A percentile compares a stretch with the other conserved stretches of the same genome.
Conservation (phyloP, 2,797 vertebrate genomes). For the Sebastes steindachneri region DNA sequence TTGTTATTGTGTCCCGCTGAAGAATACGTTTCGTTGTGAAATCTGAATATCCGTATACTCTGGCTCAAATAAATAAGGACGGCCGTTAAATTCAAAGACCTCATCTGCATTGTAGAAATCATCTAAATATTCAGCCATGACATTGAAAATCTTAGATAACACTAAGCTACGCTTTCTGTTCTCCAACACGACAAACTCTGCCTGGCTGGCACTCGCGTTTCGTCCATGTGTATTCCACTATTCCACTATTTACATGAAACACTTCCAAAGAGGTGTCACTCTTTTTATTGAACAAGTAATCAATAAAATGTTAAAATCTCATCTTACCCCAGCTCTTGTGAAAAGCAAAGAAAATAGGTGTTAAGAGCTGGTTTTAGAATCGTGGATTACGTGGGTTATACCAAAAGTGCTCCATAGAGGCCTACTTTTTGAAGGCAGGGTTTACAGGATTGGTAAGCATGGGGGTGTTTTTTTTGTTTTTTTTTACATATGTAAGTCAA, state of each 20-base stretch:
- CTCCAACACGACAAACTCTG: no score
- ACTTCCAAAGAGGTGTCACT: not conserved
- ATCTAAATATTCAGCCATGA: no score
- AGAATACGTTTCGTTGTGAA: no score
- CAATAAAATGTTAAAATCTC: not conserved
- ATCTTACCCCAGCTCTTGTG: not conserved
- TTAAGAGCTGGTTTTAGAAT: conserved; percentile 13
- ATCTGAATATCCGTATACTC: no score
- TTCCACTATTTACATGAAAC: not conserved
- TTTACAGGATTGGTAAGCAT: conserved; percentile 8
- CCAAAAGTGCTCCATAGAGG: conserved; percentile 20
- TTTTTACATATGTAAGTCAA: conserved; percentile 19
- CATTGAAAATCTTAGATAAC: no score
- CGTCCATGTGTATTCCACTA: no score
- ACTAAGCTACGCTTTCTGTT: no score
- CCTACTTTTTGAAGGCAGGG: conserved; percentile 27
- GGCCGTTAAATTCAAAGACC: no score
- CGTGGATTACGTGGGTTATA: conserved; percentile 40
- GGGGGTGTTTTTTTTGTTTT: conserved; percentile 31
- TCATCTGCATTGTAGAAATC: no score
- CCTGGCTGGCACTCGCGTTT: no score
- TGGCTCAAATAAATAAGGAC: no score
- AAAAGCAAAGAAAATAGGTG: not conserved
- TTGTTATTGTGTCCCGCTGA: no score
- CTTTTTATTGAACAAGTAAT: not conserved